These are phyloP conservation scores for Cyanoramphus novaezelandiae DNA, from an alignment of 2,113 vertebrate genomes.

Conservation along the genomic window DNA sequence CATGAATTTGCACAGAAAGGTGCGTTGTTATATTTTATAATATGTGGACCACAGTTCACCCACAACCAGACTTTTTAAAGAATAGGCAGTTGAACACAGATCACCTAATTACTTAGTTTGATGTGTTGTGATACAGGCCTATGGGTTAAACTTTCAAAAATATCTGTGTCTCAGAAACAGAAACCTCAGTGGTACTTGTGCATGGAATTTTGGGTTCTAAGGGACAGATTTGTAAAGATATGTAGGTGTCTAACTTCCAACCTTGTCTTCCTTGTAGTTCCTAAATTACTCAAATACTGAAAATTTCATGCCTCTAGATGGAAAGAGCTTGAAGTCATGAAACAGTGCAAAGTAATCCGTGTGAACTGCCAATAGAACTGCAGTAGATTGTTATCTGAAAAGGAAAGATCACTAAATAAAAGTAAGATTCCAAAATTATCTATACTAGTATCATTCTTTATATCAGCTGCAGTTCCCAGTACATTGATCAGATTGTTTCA, in stretches of 20 bases:
- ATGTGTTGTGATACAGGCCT: background rate
- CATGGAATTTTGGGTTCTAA: background rate
- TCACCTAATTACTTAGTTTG: background rate
- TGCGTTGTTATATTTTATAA: background rate
- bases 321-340: background rate
- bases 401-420: background rate
- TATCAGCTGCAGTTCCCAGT: background rate
- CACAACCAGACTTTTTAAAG: background rate
- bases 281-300: background rate
- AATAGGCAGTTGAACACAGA: background rate
- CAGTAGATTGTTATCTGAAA: background rate
- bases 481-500: background rate
- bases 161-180: background rate
- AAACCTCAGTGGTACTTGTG: no score
- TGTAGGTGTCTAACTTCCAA: background rate
- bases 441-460: background rate
- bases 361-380: background rate
- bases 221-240: background rate
- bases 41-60: fast-evolving
- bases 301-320: background rate
- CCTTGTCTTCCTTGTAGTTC: background rate
- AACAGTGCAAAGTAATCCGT: background rate
- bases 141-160: background rate
- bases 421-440: background rate
- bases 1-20: background rate